phyloP scores from a whole-genome alignment of 2,797 vertebrate species.

The Ceryle rudis region DNA sequence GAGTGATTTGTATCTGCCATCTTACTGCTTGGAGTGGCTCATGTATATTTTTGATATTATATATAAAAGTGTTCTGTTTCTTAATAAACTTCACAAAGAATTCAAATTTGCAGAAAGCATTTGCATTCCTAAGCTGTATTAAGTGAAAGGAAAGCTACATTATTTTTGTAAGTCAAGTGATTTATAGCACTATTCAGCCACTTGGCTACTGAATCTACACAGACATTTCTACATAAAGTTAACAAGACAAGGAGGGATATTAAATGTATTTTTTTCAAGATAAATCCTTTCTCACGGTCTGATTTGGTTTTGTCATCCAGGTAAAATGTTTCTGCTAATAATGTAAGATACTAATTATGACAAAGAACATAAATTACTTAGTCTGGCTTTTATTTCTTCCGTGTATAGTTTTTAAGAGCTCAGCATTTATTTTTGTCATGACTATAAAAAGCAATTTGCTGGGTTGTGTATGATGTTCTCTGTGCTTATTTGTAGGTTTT shows the following conservation, averaged over 20 bases:
- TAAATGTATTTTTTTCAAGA: constrained; percentile 11
- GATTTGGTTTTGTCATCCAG: neutral
- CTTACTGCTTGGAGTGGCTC: neutral
- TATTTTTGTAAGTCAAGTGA: constrained; percentile 55
- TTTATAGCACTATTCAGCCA: neutral
- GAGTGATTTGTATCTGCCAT: constrained; percentile 14
- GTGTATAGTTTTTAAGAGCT: neutral
- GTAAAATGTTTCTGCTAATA: neutral
- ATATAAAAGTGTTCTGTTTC: neutral
- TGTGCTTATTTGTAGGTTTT: neutral
- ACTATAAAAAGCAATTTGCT: neutral
- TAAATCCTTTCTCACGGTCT: neutral
- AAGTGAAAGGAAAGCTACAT: constrained; percentile 27
- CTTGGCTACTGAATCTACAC: neutral
- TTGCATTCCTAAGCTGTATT: neutral
- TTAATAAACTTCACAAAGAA: constrained; percentile 19
- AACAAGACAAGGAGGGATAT: neutral
- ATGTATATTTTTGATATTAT: neutral
- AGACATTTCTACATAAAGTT: neutral
- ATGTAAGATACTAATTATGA: neutral
- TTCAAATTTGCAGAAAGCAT: constrained; percentile 28
- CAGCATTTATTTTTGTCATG: neutral
- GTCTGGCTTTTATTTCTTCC: neutral
- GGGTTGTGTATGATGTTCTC: neutral
- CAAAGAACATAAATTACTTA: neutral